Conservation (phyloP, 2,888 invertebrate species). For the Anoncus sp. region DNA sequence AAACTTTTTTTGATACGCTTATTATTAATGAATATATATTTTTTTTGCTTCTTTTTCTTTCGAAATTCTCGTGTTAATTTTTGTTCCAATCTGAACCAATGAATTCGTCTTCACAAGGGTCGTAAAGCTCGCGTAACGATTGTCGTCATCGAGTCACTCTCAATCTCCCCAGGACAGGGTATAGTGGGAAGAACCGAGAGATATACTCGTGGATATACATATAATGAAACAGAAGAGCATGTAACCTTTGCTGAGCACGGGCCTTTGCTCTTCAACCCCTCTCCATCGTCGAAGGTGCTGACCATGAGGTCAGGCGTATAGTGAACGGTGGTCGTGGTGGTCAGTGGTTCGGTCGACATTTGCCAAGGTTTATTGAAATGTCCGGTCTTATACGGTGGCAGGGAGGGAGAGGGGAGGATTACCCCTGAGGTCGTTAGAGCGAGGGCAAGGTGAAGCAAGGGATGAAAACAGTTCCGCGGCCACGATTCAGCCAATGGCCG, state of each 20-base stretch:
- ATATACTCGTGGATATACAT: conserved; percentile 41
- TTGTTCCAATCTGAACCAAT: conserved; percentile 23
- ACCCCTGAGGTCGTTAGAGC: conserved; percentile 70
- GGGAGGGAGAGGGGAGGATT: too few relatives aligned
- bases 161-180: conserved; percentile 49
- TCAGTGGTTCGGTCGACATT: conserved; percentile 65
- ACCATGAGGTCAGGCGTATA: conserved; percentile 65
- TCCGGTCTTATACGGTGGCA: conserved; percentile 79
- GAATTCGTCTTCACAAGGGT: conserved; percentile 26
- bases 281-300: conserved; percentile 70
- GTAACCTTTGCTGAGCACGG: conserved; percentile 54
- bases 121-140: conserved; percentile 24
- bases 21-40: neutral
- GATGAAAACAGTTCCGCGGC: conserved; percentile 40
- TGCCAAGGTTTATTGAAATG: conserved; percentile 81
- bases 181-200: conserved; percentile 63
- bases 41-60: neutral
- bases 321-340: conserved; percentile 49
- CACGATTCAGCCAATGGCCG: conserved; percentile 46
- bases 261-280: conserved; percentile 1
- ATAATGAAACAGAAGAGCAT: conserved; percentile 47
- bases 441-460: conserved; percentile 64
- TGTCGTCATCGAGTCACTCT: conserved; percentile 21
- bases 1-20: neutral
- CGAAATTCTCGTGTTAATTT: neutral